A percentile compares a stretch with the other conserved stretches of the same genome.
These are phyloP conservation scores for Aphelenchoides fujianensis DNA, from an alignment of 1,140 invertebrate genomes.

Conservation along the genomic window DNA sequence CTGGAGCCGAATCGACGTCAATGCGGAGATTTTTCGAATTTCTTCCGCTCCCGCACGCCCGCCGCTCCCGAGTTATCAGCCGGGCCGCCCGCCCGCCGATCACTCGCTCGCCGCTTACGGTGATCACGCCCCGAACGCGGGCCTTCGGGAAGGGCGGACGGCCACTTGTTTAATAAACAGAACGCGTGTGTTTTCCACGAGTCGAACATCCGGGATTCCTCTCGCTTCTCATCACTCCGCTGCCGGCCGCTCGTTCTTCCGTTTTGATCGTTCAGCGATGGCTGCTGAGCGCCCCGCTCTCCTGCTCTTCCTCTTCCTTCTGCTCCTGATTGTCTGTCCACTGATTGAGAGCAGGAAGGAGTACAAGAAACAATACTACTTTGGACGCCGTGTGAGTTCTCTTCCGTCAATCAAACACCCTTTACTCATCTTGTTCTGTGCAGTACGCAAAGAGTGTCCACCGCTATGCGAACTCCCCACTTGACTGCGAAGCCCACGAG, in stretches of 20 bases:
- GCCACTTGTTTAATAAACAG: slow-evolving; percentile 2
- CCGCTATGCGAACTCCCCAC: background rate
- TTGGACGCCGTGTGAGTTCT: background rate
- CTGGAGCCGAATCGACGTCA: too few relatives aligned
- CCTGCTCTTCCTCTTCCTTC: background rate
- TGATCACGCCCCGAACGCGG: too few relatives aligned
- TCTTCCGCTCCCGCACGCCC: too few relatives aligned
- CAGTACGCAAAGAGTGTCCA: slow-evolving; percentile 4
- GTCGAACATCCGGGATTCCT: background rate
- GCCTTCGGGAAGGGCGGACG: too few relatives aligned
- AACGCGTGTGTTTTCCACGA: background rate
- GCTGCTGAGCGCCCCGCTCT: background rate
- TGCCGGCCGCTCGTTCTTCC: too few relatives aligned
- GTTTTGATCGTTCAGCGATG: background rate
- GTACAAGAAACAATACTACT: slow-evolving; percentile 5
- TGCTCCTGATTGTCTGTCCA: background rate
- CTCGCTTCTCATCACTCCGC: background rate
- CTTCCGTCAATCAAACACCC: background rate
- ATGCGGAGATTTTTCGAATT: too few relatives aligned
- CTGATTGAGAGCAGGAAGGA: background rate
- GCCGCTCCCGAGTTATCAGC: too few relatives aligned
- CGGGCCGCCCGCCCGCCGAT: too few relatives aligned
- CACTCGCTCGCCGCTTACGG: too few relatives aligned
- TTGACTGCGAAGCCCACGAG: slow-evolving; percentile 8
- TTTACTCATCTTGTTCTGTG: background rate